phyloP scores from a whole-genome alignment of 2,888 invertebrate genomes.

The Tolmerus cingulatus region DNA sequence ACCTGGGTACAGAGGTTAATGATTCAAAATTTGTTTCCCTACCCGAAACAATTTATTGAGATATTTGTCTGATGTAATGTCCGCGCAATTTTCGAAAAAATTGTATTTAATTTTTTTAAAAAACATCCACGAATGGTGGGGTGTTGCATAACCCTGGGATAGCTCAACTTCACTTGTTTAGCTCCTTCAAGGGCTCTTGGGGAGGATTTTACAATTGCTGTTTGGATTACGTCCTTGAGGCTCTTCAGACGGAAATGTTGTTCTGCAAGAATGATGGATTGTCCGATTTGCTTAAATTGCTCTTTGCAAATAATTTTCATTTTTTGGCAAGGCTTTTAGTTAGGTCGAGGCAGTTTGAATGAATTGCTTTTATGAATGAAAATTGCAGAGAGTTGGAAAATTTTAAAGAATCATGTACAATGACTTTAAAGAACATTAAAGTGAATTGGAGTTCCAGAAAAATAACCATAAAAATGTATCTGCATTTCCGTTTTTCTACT shows the following conservation, averaged over 20 bases:
- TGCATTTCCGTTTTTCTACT: too few species aligned
- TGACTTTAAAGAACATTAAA: too few species aligned
- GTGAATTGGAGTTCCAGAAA: too few species aligned
- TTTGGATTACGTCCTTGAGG: neutral
- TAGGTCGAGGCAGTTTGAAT: neutral
- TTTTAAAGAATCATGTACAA: too few species aligned
- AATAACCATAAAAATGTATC: too few species aligned
- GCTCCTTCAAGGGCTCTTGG: neutral
- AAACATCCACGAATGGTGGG: neutral
- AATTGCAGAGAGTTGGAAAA: neutral
- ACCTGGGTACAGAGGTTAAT: neutral
- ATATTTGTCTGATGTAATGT: neutral
- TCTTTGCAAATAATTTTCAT: neutral
- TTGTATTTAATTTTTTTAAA: neutral
- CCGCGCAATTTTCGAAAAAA: neutral
- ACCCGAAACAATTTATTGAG: neutral
- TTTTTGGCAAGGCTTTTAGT: neutral
- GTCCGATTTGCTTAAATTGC: neutral
- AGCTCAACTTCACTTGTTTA: neutral
- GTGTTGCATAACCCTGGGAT: neutral
- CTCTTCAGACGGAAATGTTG: neutral
- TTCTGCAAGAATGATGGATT: neutral
- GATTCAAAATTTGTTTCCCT: neutral
- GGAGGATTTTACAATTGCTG: neutral
- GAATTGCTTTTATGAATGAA: neutral